phyloP scores from a whole-genome alignment of 1,140 invertebrate genomes.

The Tyrophagus putrescentiae region DNA sequence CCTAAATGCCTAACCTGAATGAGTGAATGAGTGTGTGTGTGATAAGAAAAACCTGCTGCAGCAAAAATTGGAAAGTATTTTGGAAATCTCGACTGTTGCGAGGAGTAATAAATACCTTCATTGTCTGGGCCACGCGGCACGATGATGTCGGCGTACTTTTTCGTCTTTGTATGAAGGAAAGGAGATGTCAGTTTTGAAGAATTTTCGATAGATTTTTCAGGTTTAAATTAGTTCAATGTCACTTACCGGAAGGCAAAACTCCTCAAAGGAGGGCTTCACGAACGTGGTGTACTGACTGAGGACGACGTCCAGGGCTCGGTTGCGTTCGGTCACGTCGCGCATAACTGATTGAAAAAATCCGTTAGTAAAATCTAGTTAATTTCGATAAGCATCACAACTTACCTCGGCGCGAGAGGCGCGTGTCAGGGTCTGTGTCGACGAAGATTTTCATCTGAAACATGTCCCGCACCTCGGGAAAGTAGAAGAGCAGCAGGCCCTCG shows the following conservation, averaged over 20 bases:
- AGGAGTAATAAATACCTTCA: conserved; percentile 48
- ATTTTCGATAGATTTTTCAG: too few species aligned
- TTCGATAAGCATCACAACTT: conserved; percentile 25
- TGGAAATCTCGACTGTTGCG: neutral
- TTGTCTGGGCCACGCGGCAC: conserved; percentile 95
- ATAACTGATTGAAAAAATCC: conserved; percentile 47
- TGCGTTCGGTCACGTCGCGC: conserved; percentile 82
- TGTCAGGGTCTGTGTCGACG: conserved; percentile 97
- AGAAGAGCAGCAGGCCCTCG: conserved; percentile 95
- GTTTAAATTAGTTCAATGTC: conserved; percentile 10
- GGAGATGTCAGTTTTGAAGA: conserved; percentile 14
- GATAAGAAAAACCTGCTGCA: too few species aligned
- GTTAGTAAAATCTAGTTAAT: neutral
- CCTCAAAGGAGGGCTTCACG: conserved; percentile 97
- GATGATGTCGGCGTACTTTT: conserved; percentile 98
- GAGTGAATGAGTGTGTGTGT: too few species aligned
- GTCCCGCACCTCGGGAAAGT: conserved; percentile 81
- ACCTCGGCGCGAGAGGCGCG: conserved; percentile 83
- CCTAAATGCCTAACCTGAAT: too few species aligned
- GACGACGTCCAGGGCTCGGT: conserved; percentile 80
- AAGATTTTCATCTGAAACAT: conserved; percentile 98
- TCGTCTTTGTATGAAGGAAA: conserved; percentile 54
- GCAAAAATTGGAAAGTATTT: too few species aligned
- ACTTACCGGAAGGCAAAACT: conserved; percentile 90
- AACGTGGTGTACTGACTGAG: conserved; percentile 91